These are phyloP conservation scores for Whitmania pigra DNA, from an alignment of 1,140 invertebrate species.

Conservation along the genomic window DNA sequence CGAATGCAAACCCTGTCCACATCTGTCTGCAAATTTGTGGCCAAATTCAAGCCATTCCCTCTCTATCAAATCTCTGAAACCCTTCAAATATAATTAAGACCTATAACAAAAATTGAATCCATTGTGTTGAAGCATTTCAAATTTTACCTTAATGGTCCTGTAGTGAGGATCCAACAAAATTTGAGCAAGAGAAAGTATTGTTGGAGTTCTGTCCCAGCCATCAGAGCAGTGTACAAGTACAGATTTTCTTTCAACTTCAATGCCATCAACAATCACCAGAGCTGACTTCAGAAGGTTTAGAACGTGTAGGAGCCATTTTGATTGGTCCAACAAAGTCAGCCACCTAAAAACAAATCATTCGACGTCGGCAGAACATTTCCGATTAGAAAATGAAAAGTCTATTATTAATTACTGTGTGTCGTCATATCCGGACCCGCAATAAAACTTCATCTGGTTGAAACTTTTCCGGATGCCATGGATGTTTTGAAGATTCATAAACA, in stretches of 20 bases:
- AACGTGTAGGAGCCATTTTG: conserved; percentile 79
- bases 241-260: conserved; percentile 49
- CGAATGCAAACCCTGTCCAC: conserved; percentile 65
- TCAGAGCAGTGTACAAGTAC: conserved; percentile 90
- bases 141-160: conserved; percentile 66
- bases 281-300: conserved; percentile 64
- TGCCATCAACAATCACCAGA: conserved; percentile 61
- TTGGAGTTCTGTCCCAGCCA: conserved; percentile 90
- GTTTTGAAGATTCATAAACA: conserved; percentile 92
- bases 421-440: not conserved
- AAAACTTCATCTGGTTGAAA: conserved; percentile 37
- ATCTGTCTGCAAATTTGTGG: conserved; percentile 89
- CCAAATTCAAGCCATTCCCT: conserved; percentile 92
- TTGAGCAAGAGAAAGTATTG: conserved; percentile 78
- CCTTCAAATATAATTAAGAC: conserved; percentile 48
- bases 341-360: conserved; percentile 53
- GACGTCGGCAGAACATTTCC: not conserved
- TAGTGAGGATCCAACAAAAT: conserved; percentile 86
- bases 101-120: not conserved
- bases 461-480: conserved; percentile 81
- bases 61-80: conserved; percentile 78
- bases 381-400: too few species aligned
- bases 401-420: too few species aligned
- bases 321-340: conserved; percentile 67
- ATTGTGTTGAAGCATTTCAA: conserved; percentile 1